Base-by-base conservation (phyloP, 2,888 invertebrate genomes). In the Timema cristinae region DNA sequence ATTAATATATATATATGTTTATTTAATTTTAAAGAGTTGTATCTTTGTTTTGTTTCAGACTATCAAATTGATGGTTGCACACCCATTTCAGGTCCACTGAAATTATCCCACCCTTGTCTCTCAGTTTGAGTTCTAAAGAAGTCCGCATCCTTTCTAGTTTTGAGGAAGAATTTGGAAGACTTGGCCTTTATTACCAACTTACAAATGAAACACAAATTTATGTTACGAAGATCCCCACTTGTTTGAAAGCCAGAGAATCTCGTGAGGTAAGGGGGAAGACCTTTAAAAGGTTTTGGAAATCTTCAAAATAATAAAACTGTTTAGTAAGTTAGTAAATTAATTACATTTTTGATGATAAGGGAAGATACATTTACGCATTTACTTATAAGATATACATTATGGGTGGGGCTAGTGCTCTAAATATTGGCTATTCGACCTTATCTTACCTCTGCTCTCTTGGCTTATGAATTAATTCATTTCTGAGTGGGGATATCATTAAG, bases 211-310 rank as follows among this genome's bases (percentile, higher is more conserved):
- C 79, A 68, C 81, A 82, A 74, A 78, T 90, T 50, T 79, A 80
- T 11, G 78, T 91, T 72, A 81, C 78, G 73, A 80, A 84, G 71
- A 85, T 90, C 74, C 92, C 92, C n/a, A 80, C 84, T 74, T 91
- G 90, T 76, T 84, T 91, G 74, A 79, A 85, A 52, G 85, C 86
- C 52, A 86, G 86, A 81, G 83, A 85, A 77, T 81, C 81, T 67
- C 86, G 85, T 80, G 84, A 85, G 82, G 87, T 88, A 82, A 81
- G 76, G 76, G 13, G 2, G 70, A 54, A 49, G 66, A 67, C 50
- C 13, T 71, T 48, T 70, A 63, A 67, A 66, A 67, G 11, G 15
- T 50, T 10, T 16, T 32, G 1, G 32, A 32, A 32, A 32, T 32
- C 4, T 32, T 32, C 32, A 32, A 32, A 32, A 32, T 32, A 32